Base-by-base conservation (phyloP, 1,140 invertebrate genomes). In the Cydia amplana region DNA sequence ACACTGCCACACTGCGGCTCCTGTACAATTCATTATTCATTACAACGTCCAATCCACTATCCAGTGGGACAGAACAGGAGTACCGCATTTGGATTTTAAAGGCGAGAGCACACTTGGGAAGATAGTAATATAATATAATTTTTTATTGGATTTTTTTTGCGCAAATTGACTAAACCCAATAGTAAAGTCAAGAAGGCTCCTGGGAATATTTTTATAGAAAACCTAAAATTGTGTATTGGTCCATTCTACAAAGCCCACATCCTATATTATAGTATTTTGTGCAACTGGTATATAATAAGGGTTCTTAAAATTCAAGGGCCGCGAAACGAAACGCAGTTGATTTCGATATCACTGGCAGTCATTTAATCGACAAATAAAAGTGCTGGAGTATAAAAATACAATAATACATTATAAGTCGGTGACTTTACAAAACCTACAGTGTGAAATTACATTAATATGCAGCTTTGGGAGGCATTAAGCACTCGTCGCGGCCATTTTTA, bases 21-120 rank as follows among this genome's bases (percentile, higher is more conserved):
- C 36, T 70, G 7, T 10, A 70, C 36, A 10, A 40, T 70, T 70
- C 65, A 70, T 70, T 18, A 20, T 70, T 70, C 65, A 70, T 70
- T 10, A 20, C 28, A 12, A 36, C 28, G 65, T 70, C 65, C 36
- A 70, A 70, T 70, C 28, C 65, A 70, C 65, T 70, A 70, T 23
- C 65, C 64, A 9, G 28, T 2, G 65, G 65, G 65, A 20, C 65
- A 10, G 63, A 5, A 32, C 64, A 2, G 25, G 23, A 64, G 23
- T 64, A n/a, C 63, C 25, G 64, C 64, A 16, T 67, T 70, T 18
- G 65, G 65, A 36, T 70, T 70, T 70, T 64, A 14, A 65, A 65
- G 65, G 32, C 5, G 18, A 36, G n/a, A 40, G n/a, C 32, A 18
- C 16, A 36, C 16, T 40, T 43, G 32, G 36, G n/a, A 55, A 51